These are phyloP conservation scores for Willowsia nigromaculata DNA, from an alignment of 2,888 invertebrate species.

Conservation along the genomic window DNA sequence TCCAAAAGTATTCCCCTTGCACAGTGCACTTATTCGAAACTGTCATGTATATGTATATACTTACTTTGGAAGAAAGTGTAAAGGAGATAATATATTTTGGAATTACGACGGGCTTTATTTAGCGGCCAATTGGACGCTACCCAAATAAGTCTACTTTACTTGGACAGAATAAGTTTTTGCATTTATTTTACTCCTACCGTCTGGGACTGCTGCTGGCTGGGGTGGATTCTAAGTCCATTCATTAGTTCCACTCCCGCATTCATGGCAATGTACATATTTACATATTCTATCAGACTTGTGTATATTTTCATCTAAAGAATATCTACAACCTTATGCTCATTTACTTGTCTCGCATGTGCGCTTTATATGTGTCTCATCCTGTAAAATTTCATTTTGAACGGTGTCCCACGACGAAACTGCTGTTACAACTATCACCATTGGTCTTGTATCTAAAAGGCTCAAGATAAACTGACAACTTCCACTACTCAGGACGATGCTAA, in stretches of 20 bases:
- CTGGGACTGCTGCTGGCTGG: slow-evolving; percentile 9
- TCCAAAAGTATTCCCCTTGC: not conserved
- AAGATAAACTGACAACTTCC: slow-evolving; percentile 55
- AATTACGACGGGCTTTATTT: not conserved
- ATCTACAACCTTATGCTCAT: not conserved
- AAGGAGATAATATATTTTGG: slow-evolving; percentile 7
- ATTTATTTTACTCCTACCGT: slow-evolving; percentile 20
- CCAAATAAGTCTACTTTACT: slow-evolving; percentile 37
- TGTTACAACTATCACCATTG: not conserved
- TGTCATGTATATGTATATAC: not conserved
- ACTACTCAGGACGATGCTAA: slow-evolving; percentile 41
- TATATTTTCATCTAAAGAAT: not conserved
- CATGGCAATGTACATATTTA: not conserved
- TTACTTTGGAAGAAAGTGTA: not conserved
- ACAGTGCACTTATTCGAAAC: not conserved
- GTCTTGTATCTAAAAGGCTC: slow-evolving; percentile 2
- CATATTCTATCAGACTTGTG: not conserved
- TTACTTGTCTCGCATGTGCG: not conserved
- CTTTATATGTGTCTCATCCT: not conserved
- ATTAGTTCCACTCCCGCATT: slow-evolving; percentile 12
- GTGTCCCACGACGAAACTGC: slow-evolving; percentile 50
- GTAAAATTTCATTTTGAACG: slow-evolving; percentile 54
- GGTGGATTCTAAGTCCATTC: not conserved
- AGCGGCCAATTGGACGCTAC: slow-evolving; percentile 53
- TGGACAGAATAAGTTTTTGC: slow-evolving; percentile 23